Conservation (phyloP, 2,888 invertebrate species). For the Agrotis puta region DNA sequence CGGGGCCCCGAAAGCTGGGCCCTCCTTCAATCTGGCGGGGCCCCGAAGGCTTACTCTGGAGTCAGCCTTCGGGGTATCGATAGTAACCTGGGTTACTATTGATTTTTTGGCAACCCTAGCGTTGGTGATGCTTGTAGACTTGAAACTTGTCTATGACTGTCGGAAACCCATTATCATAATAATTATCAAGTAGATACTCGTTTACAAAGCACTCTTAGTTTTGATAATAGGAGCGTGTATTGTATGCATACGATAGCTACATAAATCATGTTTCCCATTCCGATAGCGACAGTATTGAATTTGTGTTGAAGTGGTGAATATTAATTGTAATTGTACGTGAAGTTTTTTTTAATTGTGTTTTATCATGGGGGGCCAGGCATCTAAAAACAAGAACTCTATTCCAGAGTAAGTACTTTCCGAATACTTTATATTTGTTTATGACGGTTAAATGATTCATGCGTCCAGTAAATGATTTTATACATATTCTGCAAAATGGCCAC, state of each 20-base stretch:
- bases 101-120: slow-evolving; percentile 10
- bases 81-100: background rate
- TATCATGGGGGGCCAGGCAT: slow-evolving; percentile 2
- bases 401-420: slow-evolving; percentile 4
- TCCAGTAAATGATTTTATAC: no score
- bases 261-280: no score
- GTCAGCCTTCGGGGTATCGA: no score
- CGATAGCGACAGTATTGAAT: background rate
- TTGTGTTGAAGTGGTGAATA: background rate
- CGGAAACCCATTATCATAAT: background rate
- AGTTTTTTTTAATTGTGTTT: background rate
- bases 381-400: background rate
- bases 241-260: no score
- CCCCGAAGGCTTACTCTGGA: no score
- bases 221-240: no score
- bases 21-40: no score
- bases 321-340: background rate
- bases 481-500: no score
- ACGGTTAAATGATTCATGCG: no score
- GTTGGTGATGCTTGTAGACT: background rate
- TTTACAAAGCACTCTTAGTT: no score
- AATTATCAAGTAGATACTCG: no score
- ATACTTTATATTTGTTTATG: background rate
- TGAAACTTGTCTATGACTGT: slow-evolving; percentile 4
- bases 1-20: no score